Base-by-base conservation (phyloP, 2,888 invertebrate genomes). In the Leptarthrus brevirostris region DNA sequence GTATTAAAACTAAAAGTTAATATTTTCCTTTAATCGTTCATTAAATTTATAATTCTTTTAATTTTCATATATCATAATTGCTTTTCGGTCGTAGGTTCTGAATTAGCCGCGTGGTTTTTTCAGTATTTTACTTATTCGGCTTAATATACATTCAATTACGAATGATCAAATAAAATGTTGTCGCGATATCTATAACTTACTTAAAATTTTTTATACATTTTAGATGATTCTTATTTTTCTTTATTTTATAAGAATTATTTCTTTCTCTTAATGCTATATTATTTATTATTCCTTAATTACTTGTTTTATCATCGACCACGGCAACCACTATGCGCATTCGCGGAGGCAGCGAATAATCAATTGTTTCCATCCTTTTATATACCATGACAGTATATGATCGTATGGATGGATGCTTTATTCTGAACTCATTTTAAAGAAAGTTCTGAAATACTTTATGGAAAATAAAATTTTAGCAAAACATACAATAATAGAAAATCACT, bases 311-410 rank as follows among this genome's bases (percentile, higher is more conserved):
- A 54, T 69, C 75, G 64, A 74, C 70, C 75, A 74, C 73, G 74
- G 73, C 74, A 75, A 73, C 56, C 72, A 76, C 49, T 74, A 77
- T 75, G 74, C 74, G 74, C 70, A 77, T 76, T 76, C 78, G 77
- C 78, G 78, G 78, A 78, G 76, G 78, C 78, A 78, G 78, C 77
- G 74, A 78, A 78, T 77, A 78, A 78, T 78, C 75, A 72, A 52
- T 69, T 61, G 18, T 61, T 18, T 61, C 34, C 47, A 47, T 18
- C 47, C 54, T n/a, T 44, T 54, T 16, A 40, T 16, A 40, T 36
- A 22, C 22, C 24, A 47, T 20, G 16, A 18, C 34, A 49, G 53
- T 14, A 26, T 8, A 53, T 26, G 20, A 36, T 20, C 36, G 3
- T 52, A 52, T 69, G 69, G 69, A 66, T 66, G 64, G 64, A 66